Evolutionary conservation across 2,888 invertebrate species (phyloP), one percentile per base, ranked within the genome.

Genomic region (Siphonodentalium dalli): DNA sequence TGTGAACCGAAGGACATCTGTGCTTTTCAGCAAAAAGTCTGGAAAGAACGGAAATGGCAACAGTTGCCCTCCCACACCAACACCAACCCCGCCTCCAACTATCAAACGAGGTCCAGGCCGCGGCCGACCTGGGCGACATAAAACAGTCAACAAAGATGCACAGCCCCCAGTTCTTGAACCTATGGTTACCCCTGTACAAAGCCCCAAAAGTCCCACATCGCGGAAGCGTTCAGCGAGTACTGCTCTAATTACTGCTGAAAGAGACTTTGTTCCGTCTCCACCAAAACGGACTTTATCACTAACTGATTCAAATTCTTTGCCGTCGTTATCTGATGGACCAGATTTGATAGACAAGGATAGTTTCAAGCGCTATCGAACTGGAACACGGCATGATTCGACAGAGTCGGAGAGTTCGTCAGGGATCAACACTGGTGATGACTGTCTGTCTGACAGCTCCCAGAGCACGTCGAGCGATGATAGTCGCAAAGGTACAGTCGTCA

Each of bases 1-100:
- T 9, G 88, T 88, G 7, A 88, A 88, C 75, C 83, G 88, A 26
- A 77, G 90, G 71, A 90, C 89, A 21, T 89, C 90, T n/a, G 90
- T 91, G 24, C 81, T 91, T 27, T 88, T 91, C 69, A 89, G 89
- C 9, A 85, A 89, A 41, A 90, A 90, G 80, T 88, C 72, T 26
- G 55, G 68, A 29, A 50, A 55, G 26, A 62, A 58, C 54, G 61
- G 61, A n/a, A 52, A 54, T n/a, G 53, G 53, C 23, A 63, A 58
- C 42, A 66, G 49, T 6, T 46, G 58, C 44, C 50, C 56, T 13
- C 51, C 60, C 39, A 58, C 55, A 29, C 52, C 53, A 27, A 54
- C 66, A 6, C 58, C 62, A 27, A 61, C 62, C 34, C 65, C 64
- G 7, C 26, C 53, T 42, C 43, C 62, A 47, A 58, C 65, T 20